A percentile compares a stretch with the other conserved stretches of the same genome.
These are phyloP conservation scores for Eupleurogrammus muticus DNA, from an alignment of 2,797 vertebrate genomes.

Conservation along the genomic window DNA sequence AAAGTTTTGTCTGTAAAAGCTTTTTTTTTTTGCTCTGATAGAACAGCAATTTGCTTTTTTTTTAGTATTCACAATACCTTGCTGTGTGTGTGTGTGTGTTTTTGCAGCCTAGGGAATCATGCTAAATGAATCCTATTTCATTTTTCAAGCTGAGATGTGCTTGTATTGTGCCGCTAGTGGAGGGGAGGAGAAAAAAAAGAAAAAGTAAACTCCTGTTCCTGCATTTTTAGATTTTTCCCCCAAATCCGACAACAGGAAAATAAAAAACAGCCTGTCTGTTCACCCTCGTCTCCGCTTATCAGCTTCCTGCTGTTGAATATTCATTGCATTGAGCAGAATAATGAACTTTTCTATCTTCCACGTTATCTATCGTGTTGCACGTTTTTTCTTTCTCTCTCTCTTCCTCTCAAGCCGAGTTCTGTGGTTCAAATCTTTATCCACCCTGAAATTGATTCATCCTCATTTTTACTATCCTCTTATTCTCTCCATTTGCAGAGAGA, in stretches of 20 bases:
- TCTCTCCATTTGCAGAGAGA: constrained; percentile 25
- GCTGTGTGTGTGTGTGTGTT: constrained; percentile 14
- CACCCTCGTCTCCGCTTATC: constrained; percentile 53
- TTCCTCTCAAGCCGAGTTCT: constrained; percentile 4
- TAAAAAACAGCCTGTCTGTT: constrained; percentile 23
- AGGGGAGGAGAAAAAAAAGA: too few species aligned
- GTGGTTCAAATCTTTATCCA: not conserved
- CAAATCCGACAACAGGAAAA: constrained; percentile 16
- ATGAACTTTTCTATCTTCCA: constrained; percentile 70
- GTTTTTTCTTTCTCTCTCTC: constrained; percentile 7
- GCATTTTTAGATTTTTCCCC: constrained; percentile 37
- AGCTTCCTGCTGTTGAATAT: constrained; percentile 56
- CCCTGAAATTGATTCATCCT: constrained; percentile 43
- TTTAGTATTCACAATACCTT: not conserved
- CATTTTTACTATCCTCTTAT: constrained; percentile 39
- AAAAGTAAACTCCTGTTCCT: constrained; percentile 42
- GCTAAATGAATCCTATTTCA: constrained; percentile 65
- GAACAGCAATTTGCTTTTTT: not conserved
- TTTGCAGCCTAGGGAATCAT: constrained; percentile 50
- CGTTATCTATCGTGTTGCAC: constrained; percentile 55
- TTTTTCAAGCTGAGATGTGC: constrained; percentile 50
- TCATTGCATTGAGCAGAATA: constrained; percentile 66
- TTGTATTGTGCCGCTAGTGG: constrained; percentile 30
- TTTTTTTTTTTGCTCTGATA: constrained; percentile 5
- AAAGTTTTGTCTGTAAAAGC: not conserved